Evolutionary conservation across 2,888 invertebrate species (phyloP), one percentile per base, ranked within the genome.

Genomic region (Bedellia somnulentella): DNA sequence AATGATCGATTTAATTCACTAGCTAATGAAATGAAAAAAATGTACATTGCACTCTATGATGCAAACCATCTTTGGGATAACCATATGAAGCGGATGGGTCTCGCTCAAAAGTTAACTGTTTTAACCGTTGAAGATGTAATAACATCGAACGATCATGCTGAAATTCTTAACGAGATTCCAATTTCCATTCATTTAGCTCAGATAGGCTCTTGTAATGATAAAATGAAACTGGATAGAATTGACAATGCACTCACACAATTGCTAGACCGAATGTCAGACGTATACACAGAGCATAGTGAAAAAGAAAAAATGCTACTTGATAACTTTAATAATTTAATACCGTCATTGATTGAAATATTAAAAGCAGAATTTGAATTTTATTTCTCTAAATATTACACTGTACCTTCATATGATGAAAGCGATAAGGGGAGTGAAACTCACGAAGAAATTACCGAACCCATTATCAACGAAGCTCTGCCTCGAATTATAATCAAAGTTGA

Each of bases 81-180:
- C 33, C 71, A 70, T 40, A 58, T 66, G 37, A 31, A 59, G 30
- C 60, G 71, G 9, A 46, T 55, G 14, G 60, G 55, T 31, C 47
- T 58, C 10, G 61, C 55, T 13, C 64, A 63, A 40, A 64, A 59
- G 34, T 39, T 71, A 15, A 62, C 60, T 3, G 50, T 62, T 28
- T 52, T 61, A n/a, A 55, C 58, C 17, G 59, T 71, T 4, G 73
- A 71, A 48, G 67, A 70, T 40, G 42, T 68, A 15, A 41, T 63
- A 9, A 60, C 59, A 14, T 57, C 31, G 35, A 44, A 71, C 35
- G 73, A 73, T 43, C 33, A 45, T 3, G 33, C 46, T 5, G 55
- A 71, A 40, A 45, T 60, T 22, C 45, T 57, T 8, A 55, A 54
- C n/a, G n/a, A n/a, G n/a, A n/a, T n/a, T n/a, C n/a, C n/a, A n/a